phyloP scores from a whole-genome alignment of 1,140 invertebrate species.

The Riptortus pedestris region DNA sequence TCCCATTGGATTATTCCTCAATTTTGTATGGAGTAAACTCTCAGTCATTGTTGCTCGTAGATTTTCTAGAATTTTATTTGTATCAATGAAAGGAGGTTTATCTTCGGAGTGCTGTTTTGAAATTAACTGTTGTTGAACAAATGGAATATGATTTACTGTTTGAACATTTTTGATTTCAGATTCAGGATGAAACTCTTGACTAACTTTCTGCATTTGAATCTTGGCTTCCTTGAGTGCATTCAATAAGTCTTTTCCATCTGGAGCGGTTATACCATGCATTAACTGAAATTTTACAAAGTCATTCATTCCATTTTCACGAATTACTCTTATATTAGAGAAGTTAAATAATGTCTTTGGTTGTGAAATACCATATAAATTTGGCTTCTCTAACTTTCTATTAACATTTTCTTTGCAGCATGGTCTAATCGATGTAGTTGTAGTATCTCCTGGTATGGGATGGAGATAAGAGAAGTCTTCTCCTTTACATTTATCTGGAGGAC shows the following conservation, averaged over 20 bases:
- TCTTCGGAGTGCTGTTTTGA: not conserved
- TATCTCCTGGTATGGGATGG: not conserved
- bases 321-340: not conserved
- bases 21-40: not conserved
- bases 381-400: no score
- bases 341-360: not conserved
- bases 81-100: not conserved
- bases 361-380: no score
- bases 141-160: not conserved
- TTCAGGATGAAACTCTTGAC: not conserved
- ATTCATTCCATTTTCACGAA: not conserved
- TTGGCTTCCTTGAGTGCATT: not conserved
- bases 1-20: no score
- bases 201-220: not conserved
- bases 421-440: not conserved
- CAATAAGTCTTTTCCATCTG: not conserved
- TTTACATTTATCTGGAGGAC: not conserved
- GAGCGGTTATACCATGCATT: not conserved
- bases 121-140: not conserved
- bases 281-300: conserved; percentile 6
- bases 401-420: no score
- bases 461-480: conserved; percentile 12
- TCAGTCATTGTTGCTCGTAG: not conserved
- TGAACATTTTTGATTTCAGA: not conserved
- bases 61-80: not conserved